These are phyloP conservation scores for Drosophila ezoana DNA, from an alignment of 2,888 invertebrate genomes.

Conservation along the genomic window DNA sequence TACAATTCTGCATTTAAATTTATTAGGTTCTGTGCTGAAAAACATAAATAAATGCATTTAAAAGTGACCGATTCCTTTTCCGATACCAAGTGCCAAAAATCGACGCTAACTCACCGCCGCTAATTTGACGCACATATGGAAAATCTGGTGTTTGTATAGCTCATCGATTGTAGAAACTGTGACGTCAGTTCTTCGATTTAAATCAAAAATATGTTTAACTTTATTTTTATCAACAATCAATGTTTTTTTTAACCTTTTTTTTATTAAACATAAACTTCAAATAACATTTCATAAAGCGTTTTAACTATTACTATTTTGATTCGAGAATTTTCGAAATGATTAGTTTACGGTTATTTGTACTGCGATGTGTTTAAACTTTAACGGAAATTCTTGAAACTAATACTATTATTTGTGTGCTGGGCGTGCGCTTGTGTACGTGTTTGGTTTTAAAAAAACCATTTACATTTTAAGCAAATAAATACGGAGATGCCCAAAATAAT, in stretches of 20 bases:
- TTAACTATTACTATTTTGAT: slow-evolving; percentile 45
- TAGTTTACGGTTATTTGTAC: slow-evolving; percentile 44
- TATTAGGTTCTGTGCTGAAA: too few relatives aligned
- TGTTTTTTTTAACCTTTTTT: slow-evolving; percentile 28
- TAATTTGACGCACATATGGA: too few relatives aligned
- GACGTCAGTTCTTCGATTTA: neutral
- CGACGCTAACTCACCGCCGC: too few relatives aligned
- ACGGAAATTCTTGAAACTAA: slow-evolving; percentile 36
- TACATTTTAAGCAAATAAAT: slow-evolving; percentile 81
- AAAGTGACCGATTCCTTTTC: too few relatives aligned
- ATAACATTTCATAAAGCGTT: slow-evolving; percentile 46
- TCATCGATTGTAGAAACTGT: neutral
- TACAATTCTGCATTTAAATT: too few relatives aligned
- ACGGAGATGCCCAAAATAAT: slow-evolving; percentile 81
- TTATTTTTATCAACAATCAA: slow-evolving; percentile 26
- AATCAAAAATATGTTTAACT: neutral
- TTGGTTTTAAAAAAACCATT: slow-evolving; percentile 65
- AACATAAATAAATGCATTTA: too few relatives aligned
- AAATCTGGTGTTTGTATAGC: neutral
- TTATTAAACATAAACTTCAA: slow-evolving; percentile 38
- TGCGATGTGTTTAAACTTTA: slow-evolving; percentile 22
- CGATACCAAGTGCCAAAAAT: too few relatives aligned
- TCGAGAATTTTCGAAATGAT: slow-evolving; percentile 36
- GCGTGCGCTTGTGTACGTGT: neutral
- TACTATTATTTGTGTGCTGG: slow-evolving; percentile 4